A percentile compares a stretch with the other conserved stretches of the same genome.
Evolutionary conservation across 1,140 invertebrate species (phyloP).

Genomic region (Orchesella cincta): DNA sequence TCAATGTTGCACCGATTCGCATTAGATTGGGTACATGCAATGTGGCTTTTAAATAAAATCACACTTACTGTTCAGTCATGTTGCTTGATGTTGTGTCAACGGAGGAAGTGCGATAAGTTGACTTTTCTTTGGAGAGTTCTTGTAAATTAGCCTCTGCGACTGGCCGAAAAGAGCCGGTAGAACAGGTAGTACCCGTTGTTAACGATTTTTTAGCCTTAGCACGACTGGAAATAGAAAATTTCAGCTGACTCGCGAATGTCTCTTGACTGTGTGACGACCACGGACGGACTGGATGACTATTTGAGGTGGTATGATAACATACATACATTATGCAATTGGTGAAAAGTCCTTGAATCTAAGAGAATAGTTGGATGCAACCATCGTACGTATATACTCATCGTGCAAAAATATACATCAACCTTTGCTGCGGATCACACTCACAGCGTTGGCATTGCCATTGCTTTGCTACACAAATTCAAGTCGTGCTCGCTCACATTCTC

Average conservation of each 20-base stretch:
- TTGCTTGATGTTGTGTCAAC: neutral
- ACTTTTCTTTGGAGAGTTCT: neutral
- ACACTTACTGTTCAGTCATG: slow-evolving; percentile 39
- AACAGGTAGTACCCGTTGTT: slow-evolving; percentile 42
- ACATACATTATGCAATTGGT: slow-evolving; percentile 18
- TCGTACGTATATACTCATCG: no score
- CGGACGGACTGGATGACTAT: slow-evolving; percentile 18
- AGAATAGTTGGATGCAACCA: no score
- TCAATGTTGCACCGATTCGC: no score
- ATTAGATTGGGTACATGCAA: no score
- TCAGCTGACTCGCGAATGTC: neutral
- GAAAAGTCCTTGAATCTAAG: slow-evolving; percentile 9
- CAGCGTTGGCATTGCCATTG: no score
- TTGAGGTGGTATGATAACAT: neutral
- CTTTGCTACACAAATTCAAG: no score
- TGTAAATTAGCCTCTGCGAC: slow-evolving; percentile 4
- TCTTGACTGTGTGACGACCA: neutral
- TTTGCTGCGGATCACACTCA: no score
- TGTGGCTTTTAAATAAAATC: no score
- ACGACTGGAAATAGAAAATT: neutral
- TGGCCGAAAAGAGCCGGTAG: slow-evolving; percentile 36
- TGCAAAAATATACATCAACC: no score
- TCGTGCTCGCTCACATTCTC: no score
- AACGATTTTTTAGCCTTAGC: neutral
- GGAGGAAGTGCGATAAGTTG: neutral